Conservation (phyloP, 1,140 invertebrate genomes). For the Plectrocnemia conspersa region DNA sequence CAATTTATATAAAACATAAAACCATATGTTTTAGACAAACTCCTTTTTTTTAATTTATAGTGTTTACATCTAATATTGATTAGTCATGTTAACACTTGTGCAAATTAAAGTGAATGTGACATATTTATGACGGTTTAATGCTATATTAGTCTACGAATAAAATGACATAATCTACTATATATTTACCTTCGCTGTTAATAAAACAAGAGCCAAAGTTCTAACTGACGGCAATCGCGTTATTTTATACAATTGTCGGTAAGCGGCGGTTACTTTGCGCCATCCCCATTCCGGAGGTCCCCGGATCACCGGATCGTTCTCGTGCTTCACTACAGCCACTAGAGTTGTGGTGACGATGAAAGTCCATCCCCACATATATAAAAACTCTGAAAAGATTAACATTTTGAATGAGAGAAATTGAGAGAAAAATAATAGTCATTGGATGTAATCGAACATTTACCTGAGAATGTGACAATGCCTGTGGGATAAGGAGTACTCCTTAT, state of each 20-base stretch:
- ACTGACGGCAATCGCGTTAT: slow-evolving; percentile 84
- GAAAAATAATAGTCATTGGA: not conserved
- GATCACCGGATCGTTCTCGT: slow-evolving; percentile 57
- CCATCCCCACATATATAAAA: slow-evolving; percentile 93
- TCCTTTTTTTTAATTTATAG: too few relatives aligned
- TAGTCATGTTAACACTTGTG: too few relatives aligned
- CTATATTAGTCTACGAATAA: too few relatives aligned
- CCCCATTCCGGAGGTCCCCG: slow-evolving; percentile 42
- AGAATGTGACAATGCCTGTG: slow-evolving; percentile 77
- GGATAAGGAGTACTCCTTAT: slow-evolving; percentile 67
- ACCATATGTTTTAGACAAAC: too few relatives aligned
- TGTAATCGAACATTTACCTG: slow-evolving; percentile 53
- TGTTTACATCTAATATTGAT: too few relatives aligned
- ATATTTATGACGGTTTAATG: too few relatives aligned
- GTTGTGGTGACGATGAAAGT: slow-evolving; percentile 89
- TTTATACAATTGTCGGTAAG: slow-evolving; percentile 78
- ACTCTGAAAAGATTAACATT: slow-evolving; percentile 56
- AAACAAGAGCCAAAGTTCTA: slow-evolving; percentile 67
- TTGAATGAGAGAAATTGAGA: slow-evolving; percentile 11
- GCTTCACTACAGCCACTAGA: slow-evolving; percentile 83
- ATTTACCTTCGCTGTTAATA: slow-evolving; percentile 88
- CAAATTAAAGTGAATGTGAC: too few relatives aligned
- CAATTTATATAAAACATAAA: too few relatives aligned
- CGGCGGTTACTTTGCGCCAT: slow-evolving; percentile 65
- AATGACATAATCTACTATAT: too few relatives aligned